These are phyloP conservation scores for Rhadina sibilatrix DNA, from an alignment of 2,113 vertebrate genomes.

Conservation along the genomic window DNA sequence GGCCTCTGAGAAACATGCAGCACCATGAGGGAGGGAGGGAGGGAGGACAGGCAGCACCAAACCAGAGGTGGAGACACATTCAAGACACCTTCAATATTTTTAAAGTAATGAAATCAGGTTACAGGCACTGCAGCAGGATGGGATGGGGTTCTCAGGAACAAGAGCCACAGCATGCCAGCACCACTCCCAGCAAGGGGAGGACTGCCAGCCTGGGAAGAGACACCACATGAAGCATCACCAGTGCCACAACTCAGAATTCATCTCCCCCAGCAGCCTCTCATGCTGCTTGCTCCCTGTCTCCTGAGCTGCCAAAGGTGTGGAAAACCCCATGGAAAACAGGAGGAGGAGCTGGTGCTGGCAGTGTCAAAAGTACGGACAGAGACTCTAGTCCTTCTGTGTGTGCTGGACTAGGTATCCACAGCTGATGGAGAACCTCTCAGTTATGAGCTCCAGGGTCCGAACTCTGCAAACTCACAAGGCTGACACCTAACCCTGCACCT, in stretches of 20 bases:
- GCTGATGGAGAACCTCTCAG: not conserved
- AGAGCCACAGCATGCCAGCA: not conserved
- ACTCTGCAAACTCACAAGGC: not conserved
- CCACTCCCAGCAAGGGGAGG: not conserved
- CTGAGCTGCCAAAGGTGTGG: not conserved
- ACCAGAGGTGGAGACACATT: not conserved
- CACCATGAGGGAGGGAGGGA: not conserved
- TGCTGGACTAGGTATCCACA: not conserved
- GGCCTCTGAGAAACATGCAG: slow-evolving; percentile 29
- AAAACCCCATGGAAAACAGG: not conserved
- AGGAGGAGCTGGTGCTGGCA: not conserved
- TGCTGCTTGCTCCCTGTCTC: not conserved
- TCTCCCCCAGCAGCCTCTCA: not conserved
- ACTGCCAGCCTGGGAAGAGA: not conserved
- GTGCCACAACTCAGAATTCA: not conserved
- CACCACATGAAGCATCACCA: not conserved
- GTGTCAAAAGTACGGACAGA: not conserved
- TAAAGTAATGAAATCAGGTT: not conserved
- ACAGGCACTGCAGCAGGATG: not conserved
- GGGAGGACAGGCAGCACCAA: not conserved
- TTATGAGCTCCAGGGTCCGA: not conserved
- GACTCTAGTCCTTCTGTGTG: not conserved
- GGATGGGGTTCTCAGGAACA: not conserved
- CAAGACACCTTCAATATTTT: not conserved
- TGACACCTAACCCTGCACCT: not conserved